A percentile compares a stretch with the other conserved stretches of the same genome.
phyloP scores from a whole-genome alignment of 2,113 vertebrate species.

The Xerus inauris region DNA sequence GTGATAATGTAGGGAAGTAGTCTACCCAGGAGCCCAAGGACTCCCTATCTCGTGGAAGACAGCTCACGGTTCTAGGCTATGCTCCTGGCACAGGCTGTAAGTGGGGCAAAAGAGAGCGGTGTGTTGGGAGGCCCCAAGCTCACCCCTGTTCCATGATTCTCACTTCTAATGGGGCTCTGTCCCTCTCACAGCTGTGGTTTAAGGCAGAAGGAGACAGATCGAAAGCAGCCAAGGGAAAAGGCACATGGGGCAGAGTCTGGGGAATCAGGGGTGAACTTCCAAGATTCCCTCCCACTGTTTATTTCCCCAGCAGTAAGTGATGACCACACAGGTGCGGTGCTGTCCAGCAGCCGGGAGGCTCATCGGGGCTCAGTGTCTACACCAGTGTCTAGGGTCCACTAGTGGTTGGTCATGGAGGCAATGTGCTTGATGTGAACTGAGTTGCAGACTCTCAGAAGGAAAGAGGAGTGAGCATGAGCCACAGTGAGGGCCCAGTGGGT shows the following conservation, averaged over 20 bases:
- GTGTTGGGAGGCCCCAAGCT: background rate
- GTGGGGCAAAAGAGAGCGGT: fast-evolving
- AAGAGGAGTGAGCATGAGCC: background rate
- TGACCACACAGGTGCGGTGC: background rate
- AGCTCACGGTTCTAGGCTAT: background rate
- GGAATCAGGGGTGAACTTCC: fast-evolving
- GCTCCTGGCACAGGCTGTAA: background rate
- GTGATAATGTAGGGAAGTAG: fast-evolving
- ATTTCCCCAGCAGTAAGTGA: background rate
- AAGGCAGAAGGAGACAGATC: fast-evolving
- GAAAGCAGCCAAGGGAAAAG: background rate
- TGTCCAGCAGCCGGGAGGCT: background rate
- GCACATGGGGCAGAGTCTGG: fast-evolving
- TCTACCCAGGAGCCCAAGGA: background rate
- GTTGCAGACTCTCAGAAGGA: background rate
- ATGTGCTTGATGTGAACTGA: background rate
- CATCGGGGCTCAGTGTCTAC: background rate
- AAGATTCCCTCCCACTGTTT: too few relatives aligned
- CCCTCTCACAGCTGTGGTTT: background rate
- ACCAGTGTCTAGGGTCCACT: too few relatives aligned
- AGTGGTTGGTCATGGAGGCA: background rate
- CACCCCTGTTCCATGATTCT: background rate
- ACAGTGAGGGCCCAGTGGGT: background rate
- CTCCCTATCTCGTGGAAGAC: background rate
- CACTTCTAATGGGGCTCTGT: background rate